phyloP scores from a whole-genome alignment of 2,888 invertebrate genomes.

The Noctua fimbriata region DNA sequence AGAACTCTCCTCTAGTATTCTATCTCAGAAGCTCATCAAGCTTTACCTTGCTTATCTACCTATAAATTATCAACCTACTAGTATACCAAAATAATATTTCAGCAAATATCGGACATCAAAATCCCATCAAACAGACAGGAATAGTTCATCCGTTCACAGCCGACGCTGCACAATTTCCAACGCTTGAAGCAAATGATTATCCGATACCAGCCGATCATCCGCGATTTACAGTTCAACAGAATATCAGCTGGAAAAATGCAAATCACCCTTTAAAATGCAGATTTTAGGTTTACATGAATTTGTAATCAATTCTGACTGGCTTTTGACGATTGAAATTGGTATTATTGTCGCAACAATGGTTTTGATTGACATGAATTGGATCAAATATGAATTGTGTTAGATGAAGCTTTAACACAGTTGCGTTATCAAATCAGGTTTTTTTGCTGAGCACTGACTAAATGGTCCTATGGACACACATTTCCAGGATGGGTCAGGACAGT shows the following conservation, averaged over 20 bases:
- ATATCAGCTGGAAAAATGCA: conserved; percentile 54
- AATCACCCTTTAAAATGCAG: conserved; percentile 48
- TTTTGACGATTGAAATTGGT: conserved; percentile 10
- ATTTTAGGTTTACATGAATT: conserved; percentile 48
- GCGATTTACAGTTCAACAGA: conserved; percentile 49
- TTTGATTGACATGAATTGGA: conserved; percentile 31
- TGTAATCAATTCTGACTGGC: conserved; percentile 24
- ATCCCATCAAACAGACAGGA: conserved; percentile 22
- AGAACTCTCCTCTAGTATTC: neutral
- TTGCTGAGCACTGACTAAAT: neutral
- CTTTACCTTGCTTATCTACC: neutral
- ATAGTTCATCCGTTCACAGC: conserved; percentile 37
- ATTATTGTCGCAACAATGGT: conserved; percentile 3
- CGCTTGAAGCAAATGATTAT: conserved; percentile 58
- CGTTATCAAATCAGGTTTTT: neutral
- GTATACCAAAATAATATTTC: neutral
- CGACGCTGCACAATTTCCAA: conserved; percentile 45
- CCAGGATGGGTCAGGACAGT: no score
- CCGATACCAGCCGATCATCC: conserved; percentile 50
- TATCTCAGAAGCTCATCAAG: neutral
- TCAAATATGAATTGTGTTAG: conserved; percentile 1
- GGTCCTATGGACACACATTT: neutral
- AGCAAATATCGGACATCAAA: conserved; percentile 27
- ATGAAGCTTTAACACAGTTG: neutral
- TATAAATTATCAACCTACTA: neutral